Percentiles rank a stretch among this genome's conserved stretches.
Conservation (phyloP, 2,888 invertebrate species). For the Helleia helle region DNA sequence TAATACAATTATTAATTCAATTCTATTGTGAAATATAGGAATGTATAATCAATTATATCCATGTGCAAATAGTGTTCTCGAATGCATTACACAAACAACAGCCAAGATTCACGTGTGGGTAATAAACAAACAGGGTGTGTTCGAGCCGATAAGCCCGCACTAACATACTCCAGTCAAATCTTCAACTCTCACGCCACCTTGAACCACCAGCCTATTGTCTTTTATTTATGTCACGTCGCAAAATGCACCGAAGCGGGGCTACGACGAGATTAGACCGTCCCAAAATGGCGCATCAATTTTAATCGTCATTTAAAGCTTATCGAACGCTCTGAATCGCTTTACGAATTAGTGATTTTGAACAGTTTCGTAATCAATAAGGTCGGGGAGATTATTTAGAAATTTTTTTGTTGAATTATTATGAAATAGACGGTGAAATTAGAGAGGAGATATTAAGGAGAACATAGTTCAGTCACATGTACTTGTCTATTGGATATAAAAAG, state of each 20-base stretch:
- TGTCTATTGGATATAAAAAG: too few relatives aligned
- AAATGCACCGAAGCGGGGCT: slow-evolving; percentile 54
- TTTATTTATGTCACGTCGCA: slow-evolving; percentile 38
- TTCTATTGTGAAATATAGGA: too few relatives aligned
- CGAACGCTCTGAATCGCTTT: slow-evolving; percentile 17
- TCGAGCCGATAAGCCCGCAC: slow-evolving; percentile 54
- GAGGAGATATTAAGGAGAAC: too few relatives aligned
- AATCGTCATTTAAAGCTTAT: slow-evolving; percentile 52
- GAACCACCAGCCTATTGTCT: slow-evolving; percentile 39
- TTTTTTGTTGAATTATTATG: too few relatives aligned
- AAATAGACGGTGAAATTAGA: too few relatives aligned
- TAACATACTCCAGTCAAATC: slow-evolving; percentile 21
- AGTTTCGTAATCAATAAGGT: too few relatives aligned
- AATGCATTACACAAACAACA: too few relatives aligned
- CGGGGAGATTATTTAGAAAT: too few relatives aligned
- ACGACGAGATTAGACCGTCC: slow-evolving; percentile 58
- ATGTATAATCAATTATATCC: too few relatives aligned
- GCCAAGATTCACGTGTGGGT: neutral
- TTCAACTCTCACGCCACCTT: slow-evolving; percentile 23
- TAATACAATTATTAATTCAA: too few relatives aligned
- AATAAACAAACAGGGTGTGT: slow-evolving; percentile 64
- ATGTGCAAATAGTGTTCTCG: too few relatives aligned
- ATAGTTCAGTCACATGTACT: too few relatives aligned
- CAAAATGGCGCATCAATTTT: slow-evolving; percentile 65
- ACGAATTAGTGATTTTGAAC: neutral